Percentiles rank a stretch among this genome's conserved stretches.
Evolutionary conservation across 2,113 vertebrate species (phyloP).

Genomic region (Psittacula cyanocephala): DNA sequence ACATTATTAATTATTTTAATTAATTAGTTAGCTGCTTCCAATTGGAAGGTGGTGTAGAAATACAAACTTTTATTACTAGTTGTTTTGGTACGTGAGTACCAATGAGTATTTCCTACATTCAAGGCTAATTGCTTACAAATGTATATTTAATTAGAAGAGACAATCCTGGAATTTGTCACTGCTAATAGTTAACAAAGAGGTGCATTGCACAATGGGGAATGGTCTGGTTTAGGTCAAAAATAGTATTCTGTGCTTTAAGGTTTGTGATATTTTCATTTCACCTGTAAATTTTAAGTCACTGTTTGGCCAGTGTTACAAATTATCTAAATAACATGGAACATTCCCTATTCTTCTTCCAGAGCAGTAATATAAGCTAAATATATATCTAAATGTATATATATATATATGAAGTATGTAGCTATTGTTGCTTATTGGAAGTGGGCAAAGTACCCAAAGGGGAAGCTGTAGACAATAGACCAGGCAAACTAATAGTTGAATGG

Average conservation of each 20-base stretch:
- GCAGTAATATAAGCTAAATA: neutral
- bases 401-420: neutral
- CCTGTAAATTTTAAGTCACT: neutral
- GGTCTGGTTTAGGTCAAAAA: neutral
- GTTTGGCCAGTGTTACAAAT: neutral
- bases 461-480: neutral
- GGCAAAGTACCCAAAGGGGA: neutral
- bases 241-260: accelerated
- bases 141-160: slow-evolving; percentile 2
- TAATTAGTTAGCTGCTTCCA: neutral
- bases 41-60: neutral
- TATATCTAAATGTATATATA: no score
- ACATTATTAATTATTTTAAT: neutral
- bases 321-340: neutral
- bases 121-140: neutral
- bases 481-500: neutral
- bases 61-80: neutral
- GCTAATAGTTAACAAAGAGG: neutral
- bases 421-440: neutral
- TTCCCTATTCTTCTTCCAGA: neutral
- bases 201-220: neutral
- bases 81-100: neutral
- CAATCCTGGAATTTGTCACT: neutral
- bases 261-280: neutral
- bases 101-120: neutral